Base-by-base conservation (phyloP, 1,140 invertebrate genomes). In the Zaprionus kolodkinae region DNA sequence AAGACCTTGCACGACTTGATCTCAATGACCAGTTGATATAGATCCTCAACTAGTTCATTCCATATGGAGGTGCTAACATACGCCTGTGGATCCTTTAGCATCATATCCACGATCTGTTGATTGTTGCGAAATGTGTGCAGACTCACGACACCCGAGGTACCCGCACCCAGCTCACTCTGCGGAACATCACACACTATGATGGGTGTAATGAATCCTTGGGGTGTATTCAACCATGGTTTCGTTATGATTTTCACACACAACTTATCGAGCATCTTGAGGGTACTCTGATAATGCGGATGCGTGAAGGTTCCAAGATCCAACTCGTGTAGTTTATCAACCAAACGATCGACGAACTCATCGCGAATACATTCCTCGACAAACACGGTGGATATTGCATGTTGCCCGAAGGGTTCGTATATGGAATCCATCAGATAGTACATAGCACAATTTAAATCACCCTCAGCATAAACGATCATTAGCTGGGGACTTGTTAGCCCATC, bases 381-480 rank as follows among this genome's bases (percentile, higher is more conserved):
- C 0, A 91, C 78, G 1, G 70, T 79, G 1, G 68, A 59, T 12
- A 92, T 69, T 0, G 65, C 27, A 13, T 74, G 64, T 0, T 38
- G 4, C 1, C 33, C 27, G 5, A 88, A 91, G 0, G 91, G 68
- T 50, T 76, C 69, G 4, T 84, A 57, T 1, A 76, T 52, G 0
- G 91, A 92, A 6, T 78, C 62, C 2, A 66, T 36, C 0, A 92
- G 27, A 27, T 79, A 76, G 27, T 88, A 64, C 7, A 87, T 15
- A 4, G 91, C 83, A 54, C 80, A 75, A 25, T 92, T 66, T 1
- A 91, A 40, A 48, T 92, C 91, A 3, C 80, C 86, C 0, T 43
- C 60, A 7, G 54, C 74, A 43, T 66, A 84, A 17, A 92, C 52
- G 15, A 92, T 78, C 76, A 92, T 78, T 11, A 87, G 25, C 1